phyloP scores from a whole-genome alignment of 2,797 vertebrate genomes.

The Myotis planiceps region DNA sequence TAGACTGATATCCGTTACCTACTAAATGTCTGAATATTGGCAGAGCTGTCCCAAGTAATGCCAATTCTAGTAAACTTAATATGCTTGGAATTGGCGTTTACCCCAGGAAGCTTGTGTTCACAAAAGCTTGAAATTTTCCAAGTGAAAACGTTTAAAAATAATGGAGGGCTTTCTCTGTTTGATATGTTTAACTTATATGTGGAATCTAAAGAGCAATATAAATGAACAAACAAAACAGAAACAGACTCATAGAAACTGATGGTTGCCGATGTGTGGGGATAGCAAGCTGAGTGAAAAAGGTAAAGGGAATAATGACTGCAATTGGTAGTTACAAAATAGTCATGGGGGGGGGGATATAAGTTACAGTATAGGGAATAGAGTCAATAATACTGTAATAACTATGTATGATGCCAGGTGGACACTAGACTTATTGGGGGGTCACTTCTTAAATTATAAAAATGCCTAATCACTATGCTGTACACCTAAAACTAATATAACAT shows the following conservation, averaged over 20 bases:
- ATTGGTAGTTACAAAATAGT: background rate
- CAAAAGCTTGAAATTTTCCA: background rate
- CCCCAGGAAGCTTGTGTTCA: background rate
- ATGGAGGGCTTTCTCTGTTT: background rate
- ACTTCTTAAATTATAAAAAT: background rate
- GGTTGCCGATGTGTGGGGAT: background rate
- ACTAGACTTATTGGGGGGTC: background rate
- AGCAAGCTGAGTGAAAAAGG: background rate
- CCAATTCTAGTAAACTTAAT: background rate
- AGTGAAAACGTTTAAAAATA: slow-evolving; percentile 16
- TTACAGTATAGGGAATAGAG: background rate
- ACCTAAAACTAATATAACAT: background rate
- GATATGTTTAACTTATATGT: background rate
- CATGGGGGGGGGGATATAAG: background rate
- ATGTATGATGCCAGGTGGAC: background rate
- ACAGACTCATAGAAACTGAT: background rate
- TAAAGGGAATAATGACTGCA: background rate
- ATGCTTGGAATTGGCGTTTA: slow-evolving; percentile 25
- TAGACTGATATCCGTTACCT: background rate
- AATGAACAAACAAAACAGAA: background rate
- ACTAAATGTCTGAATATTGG: background rate
- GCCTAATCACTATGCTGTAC: background rate
- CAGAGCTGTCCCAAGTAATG: background rate
- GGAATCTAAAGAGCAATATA: background rate
- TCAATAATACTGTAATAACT: background rate